Evolutionary conservation across 2,797 vertebrate genomes (phyloP).

Genomic region (Eidolon dupreanum): DNA sequence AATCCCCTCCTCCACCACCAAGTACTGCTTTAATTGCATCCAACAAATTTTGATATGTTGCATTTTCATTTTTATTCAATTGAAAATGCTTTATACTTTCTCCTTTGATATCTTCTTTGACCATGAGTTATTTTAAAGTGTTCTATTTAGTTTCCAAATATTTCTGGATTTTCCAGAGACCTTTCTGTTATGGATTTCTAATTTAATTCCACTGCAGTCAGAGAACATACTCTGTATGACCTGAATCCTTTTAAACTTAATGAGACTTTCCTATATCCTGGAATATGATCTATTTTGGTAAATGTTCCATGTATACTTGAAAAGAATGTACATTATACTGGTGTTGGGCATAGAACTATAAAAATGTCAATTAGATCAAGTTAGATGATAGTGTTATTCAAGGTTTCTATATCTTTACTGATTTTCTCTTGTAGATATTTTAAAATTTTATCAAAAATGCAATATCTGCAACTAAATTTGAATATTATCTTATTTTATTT

Average conservation of each 20-base stretch:
- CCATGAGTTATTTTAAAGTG: background rate
- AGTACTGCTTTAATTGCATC: background rate
- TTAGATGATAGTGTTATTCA: background rate
- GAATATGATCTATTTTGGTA: conserved; percentile 1
- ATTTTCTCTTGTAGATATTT: conserved; percentile 21
- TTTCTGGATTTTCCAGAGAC: conserved; percentile 41
- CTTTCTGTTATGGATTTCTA: conserved; percentile 40
- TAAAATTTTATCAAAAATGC: background rate
- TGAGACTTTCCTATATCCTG: conserved; percentile 7
- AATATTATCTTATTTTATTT: conserved; percentile 30
- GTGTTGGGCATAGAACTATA: background rate
- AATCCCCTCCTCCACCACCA: background rate
- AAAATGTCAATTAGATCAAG: conserved; percentile 10
- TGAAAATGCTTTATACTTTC: conserved; percentile 14
- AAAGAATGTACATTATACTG: conserved; percentile 23
- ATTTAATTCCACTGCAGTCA: conserved; percentile 40
- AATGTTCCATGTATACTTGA: background rate
- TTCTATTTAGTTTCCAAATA: conserved; percentile 32
- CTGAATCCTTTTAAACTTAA: conserved; percentile 41
- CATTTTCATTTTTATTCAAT: conserved; percentile 27
- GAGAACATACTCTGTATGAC: conserved; percentile 6
- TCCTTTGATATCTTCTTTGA: conserved; percentile 12
- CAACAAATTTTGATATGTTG: background rate
- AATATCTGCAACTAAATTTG: background rate
- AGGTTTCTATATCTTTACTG: conserved; percentile 21